Evolutionary conservation across 2,113 vertebrate genomes (phyloP).

Genomic region (Galbula dea): DNA sequence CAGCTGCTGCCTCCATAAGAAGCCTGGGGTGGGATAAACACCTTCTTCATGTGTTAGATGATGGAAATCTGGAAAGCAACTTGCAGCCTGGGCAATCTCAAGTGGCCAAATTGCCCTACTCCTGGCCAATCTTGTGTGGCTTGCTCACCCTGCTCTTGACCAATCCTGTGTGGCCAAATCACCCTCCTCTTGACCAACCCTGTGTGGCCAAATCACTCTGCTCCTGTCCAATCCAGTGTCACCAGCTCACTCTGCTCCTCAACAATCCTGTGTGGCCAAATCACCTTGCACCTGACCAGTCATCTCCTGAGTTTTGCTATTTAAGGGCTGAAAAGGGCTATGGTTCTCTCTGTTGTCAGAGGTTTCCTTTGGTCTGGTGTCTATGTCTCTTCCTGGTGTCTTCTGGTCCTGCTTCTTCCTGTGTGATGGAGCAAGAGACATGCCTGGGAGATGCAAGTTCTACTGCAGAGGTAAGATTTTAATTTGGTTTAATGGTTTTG

Average conservation of each 20-base stretch:
- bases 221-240: neutral
- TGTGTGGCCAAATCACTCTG: neutral
- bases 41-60: too few species aligned
- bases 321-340: neutral
- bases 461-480: neutral
- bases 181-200: neutral
- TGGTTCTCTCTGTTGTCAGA: fast-evolving
- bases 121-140: neutral
- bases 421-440: fast-evolving
- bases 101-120: neutral
- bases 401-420: neutral
- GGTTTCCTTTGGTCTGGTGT: neutral
- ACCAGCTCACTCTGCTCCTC: neutral
- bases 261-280: neutral
- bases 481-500: neutral
- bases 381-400: neutral
- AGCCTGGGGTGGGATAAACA: fast-evolving
- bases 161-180: neutral
- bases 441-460: fast-evolving
- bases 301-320: neutral
- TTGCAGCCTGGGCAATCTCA: neutral
- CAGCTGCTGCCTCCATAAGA: neutral
- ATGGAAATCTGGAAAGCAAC: neutral
- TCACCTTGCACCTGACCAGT: neutral
- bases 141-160: neutral